These are phyloP conservation scores for Stichopus chloronotus DNA, from an alignment of 35 echinoderm and acorn worm genomes.

Conservation along the genomic window DNA sequence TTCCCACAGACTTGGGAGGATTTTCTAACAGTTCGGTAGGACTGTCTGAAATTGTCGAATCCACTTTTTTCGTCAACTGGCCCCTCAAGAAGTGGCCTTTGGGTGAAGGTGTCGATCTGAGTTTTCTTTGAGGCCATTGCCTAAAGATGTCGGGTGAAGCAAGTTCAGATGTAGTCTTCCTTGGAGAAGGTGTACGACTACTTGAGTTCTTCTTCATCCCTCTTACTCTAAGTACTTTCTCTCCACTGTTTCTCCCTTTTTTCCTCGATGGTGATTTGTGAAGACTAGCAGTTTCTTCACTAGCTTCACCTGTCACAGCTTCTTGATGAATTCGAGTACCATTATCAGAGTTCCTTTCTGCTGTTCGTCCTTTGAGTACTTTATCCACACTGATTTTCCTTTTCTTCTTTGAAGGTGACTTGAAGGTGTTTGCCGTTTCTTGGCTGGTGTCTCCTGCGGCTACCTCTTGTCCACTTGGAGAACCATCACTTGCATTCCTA, in stretches of 20 bases:
- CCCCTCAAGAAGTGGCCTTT: conserved; percentile 22
- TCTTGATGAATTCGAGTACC: too few species aligned
- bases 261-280: neutral
- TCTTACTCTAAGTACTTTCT: neutral
- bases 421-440: neutral
- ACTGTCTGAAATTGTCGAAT: neutral
- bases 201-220: too few species aligned
- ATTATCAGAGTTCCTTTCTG: too few species aligned
- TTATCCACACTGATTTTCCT: neutral
- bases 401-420: neutral
- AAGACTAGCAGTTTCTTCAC: neutral
- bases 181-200: neutral
- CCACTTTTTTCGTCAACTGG: neutral
- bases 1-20: neutral
- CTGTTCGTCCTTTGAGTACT: neutral
- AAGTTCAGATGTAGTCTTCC: neutral
- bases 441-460: too few species aligned
- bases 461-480: too few species aligned
- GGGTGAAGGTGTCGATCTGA: conserved; percentile 40
- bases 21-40: neutral
- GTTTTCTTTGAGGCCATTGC: conserved; percentile 44
- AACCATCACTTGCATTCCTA: too few species aligned
- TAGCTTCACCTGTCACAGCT: neutral
- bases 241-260: neutral
- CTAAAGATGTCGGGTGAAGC: conserved; percentile 42